Conservation (phyloP, 1,140 invertebrate species). For the Trissolcus basalis region DNA sequence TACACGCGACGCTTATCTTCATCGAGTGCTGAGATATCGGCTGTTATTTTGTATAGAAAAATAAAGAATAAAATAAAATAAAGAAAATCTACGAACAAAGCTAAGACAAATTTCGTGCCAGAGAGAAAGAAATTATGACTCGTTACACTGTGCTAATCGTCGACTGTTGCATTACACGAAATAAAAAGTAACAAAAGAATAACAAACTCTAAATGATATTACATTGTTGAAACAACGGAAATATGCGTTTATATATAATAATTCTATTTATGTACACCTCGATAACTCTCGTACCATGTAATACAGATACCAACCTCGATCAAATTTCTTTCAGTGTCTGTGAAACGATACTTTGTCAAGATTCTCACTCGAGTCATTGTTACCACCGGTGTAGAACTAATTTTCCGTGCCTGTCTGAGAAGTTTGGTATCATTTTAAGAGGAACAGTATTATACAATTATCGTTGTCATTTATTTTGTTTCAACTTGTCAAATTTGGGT, state of each 20-base stretch:
- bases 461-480: no score
- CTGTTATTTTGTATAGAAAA: slow-evolving; percentile 48
- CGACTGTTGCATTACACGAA: slow-evolving; percentile 12
- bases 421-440: no score
- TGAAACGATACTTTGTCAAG: neutral
- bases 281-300: no score
- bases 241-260: slow-evolving; percentile 40
- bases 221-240: slow-evolving; percentile 44
- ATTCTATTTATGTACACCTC: slow-evolving; percentile 39
- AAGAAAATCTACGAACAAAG: slow-evolving; percentile 23
- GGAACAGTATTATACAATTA: no score
- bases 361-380: no score
- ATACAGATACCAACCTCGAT: neutral
- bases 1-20: slow-evolving; percentile 33
- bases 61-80: no score
- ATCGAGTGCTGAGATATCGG: slow-evolving; percentile 33
- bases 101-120: slow-evolving; percentile 32
- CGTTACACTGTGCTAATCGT: slow-evolving; percentile 13
- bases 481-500: no score
- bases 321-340: neutral
- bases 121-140: slow-evolving; percentile 50
- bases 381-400: no score
- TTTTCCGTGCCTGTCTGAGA: no score
- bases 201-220: slow-evolving; percentile 34
- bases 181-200: slow-evolving; percentile 33